Evolutionary conservation across 2,113 vertebrate species (phyloP), one percentile per base, ranked within the genome.

Genomic region (Glareola pratincola): DNA sequence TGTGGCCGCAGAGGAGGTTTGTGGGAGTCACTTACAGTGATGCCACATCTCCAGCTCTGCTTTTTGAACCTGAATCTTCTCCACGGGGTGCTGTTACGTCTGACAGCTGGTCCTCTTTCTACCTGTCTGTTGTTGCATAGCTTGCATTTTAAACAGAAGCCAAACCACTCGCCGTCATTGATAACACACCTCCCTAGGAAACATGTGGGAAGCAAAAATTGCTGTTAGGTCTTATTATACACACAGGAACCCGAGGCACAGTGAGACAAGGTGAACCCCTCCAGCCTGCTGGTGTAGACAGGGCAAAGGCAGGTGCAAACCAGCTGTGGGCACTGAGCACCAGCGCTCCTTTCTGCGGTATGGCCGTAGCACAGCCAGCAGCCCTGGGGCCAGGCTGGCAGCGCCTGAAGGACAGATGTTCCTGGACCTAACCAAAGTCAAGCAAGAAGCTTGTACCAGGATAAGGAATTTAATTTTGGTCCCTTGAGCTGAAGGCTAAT

Each of bases 221-320:
- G 39, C 15, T n/a, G 0, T 47, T 21, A 3, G 10, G 34, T 34
- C 26, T 56, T 51, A 73, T 34, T 69, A 45, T 23, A 8, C 26
- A 4, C 3, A 3, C 1, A 1, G 43, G 72, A 76, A 32, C 63
- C 26, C 1, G 4, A 32, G 69, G 47, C 56, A 39, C 3, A 0
- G 3, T 7, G 53, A 59, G 48, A 17, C 15, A 20, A 77, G 39
- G 37, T 9, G 69, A 67, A 27, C 8, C 51, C 41, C 32, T 68
- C 74, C 67, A 41, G 37, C 8, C 4, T 30, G 16, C 30, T 2
- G 1, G 5, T 3, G 13, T 4, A 60, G 63, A 22, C 53, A 20
- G 68, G 11, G 45, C 2, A 4, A 76, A 27, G 59, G 36, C 50
- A 85, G 48, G 27, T 3, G 1, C 66, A 74, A 47, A 14, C 3